Base-by-base conservation (phyloP, 2,888 invertebrate species). In the Drosophila meridiana region DNA sequence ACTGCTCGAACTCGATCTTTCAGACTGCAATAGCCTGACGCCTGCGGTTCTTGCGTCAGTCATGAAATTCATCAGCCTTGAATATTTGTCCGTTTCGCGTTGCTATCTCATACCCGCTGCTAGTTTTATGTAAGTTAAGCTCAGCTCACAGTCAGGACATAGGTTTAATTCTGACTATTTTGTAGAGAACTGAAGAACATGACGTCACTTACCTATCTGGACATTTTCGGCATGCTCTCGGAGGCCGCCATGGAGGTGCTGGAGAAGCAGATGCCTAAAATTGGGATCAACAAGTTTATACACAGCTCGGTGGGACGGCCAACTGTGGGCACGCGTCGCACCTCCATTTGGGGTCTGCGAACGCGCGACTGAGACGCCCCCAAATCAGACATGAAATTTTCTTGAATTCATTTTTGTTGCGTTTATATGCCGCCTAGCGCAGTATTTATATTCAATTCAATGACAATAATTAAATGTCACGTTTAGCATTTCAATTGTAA, bases 291-390 rank as follows among this genome's bases (percentile, higher is more conserved):
- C 92, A 95, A 95, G 91, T 96, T 95, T 87, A 95, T 95, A 72
- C 96, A 96, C 92, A 98, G 98, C 87, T 97, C 97, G 0, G 96
- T 98, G 14, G 98, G 98, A 0, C 94, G 97, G 14, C 98, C 98
- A 0, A 98, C 98, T 0, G 97, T 98, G 0, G 98, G 98, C 0
- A 94, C 96, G 1, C 94, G 96, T 74, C 94, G 98, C 82, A 98
- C 98, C 0, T 97, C 97, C 32, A 96, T 99, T 91, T 99, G 98
- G 99, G 97, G 97, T 1, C 94, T 97, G 34, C 94, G 97, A 62
- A 97, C 97, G 6, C 94, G 97, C 91, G 97, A 97, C 94, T 97
- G 94, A 94, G 20, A 7, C 34, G 9, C 7, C 9, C 30, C 48
- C 48, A 52, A 11, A 58, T 28, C 50, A 52, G 40, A 68, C 40